phyloP scores from a whole-genome alignment of 2,888 invertebrate genomes.

The Margaritifera margaritifera region DNA sequence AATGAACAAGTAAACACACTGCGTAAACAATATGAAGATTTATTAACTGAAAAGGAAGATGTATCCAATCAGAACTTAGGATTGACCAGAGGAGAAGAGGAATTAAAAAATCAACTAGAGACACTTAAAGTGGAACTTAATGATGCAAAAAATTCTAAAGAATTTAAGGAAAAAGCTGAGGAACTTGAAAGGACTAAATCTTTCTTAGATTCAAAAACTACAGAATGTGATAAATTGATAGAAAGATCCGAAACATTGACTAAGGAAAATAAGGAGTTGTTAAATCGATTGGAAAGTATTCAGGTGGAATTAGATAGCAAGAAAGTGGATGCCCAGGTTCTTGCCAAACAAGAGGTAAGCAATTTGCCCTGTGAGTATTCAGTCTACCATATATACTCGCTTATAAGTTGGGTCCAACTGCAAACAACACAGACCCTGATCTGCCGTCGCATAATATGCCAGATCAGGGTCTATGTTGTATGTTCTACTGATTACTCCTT shows the following conservation, averaged over 20 bases:
- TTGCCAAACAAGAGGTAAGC: conserved; percentile 58
- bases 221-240: conserved; percentile 36
- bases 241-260: conserved; percentile 44
- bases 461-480: too few relatives aligned
- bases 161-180: conserved; percentile 32
- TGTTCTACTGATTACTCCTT: too few relatives aligned
- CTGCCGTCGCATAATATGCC: too few relatives aligned
- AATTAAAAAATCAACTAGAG: conserved; percentile 47
- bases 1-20: conserved; percentile 40
- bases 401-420: too few relatives aligned
- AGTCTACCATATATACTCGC: too few relatives aligned
- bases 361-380: neutral
- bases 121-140: conserved; percentile 44
- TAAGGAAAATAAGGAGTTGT: conserved; percentile 59
- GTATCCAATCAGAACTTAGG: conserved; percentile 50
- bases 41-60: conserved; percentile 47
- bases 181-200: conserved; percentile 38
- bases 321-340: conserved; percentile 47
- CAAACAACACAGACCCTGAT: too few relatives aligned
- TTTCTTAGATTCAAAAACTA: conserved; percentile 38
- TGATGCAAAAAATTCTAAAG: conserved; percentile 36
- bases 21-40: conserved; percentile 43
- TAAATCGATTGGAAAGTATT: conserved; percentile 48
- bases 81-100: conserved; percentile 51
- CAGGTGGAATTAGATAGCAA: conserved; percentile 42